Conservation (phyloP, 2,888 invertebrate species). For the Acronicta alni region DNA sequence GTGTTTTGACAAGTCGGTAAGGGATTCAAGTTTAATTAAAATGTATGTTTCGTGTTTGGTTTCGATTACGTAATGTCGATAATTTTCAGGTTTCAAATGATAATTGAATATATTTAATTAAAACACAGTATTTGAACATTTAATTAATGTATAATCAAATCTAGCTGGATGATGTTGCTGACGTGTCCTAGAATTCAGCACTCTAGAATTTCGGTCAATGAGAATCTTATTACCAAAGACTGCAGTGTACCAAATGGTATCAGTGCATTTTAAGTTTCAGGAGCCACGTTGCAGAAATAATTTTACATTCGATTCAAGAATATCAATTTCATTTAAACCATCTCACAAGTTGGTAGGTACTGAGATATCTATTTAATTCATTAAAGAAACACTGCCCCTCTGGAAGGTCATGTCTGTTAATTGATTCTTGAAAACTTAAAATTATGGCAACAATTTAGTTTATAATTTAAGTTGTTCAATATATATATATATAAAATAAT, state of each 20-base stretch:
- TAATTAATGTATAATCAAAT: conserved; percentile 13
- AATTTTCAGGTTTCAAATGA: conserved; percentile 17
- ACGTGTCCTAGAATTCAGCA: conserved; percentile 21
- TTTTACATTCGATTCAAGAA: conserved; percentile 10
- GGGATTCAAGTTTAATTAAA: conserved; percentile 47
- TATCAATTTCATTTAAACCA: background rate
- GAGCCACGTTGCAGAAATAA: conserved; percentile 9
- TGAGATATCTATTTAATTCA: too few species aligned
- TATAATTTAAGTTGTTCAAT: too few species aligned
- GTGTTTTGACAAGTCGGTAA: conserved; percentile 32
- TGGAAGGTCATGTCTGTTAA: too few species aligned
- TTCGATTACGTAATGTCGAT: conserved; percentile 18
- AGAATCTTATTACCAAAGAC: conserved; percentile 21
- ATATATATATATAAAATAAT: too few species aligned
- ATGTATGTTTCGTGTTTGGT: conserved; percentile 28
- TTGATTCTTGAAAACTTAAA: too few species aligned
- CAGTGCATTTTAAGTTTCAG: conserved; percentile 12
- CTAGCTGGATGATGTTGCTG: background rate
- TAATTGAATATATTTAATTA: conserved; percentile 20
- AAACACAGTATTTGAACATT: conserved; percentile 9
- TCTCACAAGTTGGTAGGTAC: too few species aligned
- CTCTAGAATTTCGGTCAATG: conserved; percentile 32
- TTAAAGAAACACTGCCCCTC: too few species aligned
- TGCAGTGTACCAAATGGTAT: conserved; percentile 18
- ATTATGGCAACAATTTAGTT: too few species aligned